Percentiles rank a stretch among this genome's conserved stretches.
Evolutionary conservation across 2,797 vertebrate genomes (phyloP).

Genomic region (Scyliorhinus canicula): DNA sequence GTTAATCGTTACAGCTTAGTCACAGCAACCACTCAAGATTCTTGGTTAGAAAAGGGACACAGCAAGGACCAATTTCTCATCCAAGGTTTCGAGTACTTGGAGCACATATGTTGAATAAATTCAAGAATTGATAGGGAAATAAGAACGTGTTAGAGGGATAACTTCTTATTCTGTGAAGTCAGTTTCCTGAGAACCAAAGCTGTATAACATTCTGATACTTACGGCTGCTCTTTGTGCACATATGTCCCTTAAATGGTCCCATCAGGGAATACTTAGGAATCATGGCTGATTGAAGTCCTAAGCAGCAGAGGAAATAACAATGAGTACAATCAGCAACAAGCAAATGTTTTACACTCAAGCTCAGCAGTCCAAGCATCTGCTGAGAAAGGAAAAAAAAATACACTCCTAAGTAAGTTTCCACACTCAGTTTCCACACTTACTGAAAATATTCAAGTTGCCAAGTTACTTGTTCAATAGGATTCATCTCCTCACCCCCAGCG

Average conservation of each 20-base stretch:
- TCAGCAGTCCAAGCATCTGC: not conserved
- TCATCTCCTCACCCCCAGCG: too few species aligned
- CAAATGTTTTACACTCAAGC: not conserved
- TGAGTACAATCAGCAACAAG: not conserved
- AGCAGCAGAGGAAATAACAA: not conserved
- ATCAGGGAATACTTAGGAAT: conserved; percentile 44
- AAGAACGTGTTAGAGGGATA: not conserved
- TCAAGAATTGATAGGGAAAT: not conserved
- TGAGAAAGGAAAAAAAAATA: not conserved
- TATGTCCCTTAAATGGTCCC: conserved; percentile 50
- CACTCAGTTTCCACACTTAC: not conserved
- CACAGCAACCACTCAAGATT: not conserved
- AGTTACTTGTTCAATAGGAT: not conserved
- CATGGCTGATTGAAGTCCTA: conserved; percentile 38
- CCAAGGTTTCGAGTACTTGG: not conserved
- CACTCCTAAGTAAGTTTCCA: not conserved
- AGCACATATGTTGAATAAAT: not conserved
- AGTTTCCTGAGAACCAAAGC: not conserved
- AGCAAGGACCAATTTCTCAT: not conserved
- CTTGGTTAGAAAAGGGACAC: not conserved
- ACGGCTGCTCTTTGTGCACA: conserved; percentile 49
- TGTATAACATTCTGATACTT: conserved; percentile 43
- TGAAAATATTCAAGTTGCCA: not conserved
- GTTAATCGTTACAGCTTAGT: not conserved
- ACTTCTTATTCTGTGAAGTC: not conserved